Evolutionary conservation across 1,140 invertebrate species (phyloP), one percentile per base, ranked within the genome.

Genomic region (Carposina sasakii): DNA sequence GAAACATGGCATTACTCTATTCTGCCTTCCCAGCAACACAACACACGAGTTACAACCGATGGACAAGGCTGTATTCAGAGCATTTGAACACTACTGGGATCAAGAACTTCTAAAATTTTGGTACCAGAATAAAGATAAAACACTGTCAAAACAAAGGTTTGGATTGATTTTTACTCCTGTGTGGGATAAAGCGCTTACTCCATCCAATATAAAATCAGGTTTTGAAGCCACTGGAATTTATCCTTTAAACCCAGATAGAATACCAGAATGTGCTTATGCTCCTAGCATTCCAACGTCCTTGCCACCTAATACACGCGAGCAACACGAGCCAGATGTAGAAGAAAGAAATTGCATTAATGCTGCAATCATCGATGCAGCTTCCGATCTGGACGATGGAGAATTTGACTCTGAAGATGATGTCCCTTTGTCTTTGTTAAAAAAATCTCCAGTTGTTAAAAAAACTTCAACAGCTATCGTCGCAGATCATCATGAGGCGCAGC

Each of bases 211-310:
- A 5, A 34, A 34, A 34, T 8, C 31, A 10, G 31, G 31, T 8
- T 34, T 34, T 34, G 31, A 34, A 34, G 31, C 31, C 15, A 34
- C 31, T 9, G 31, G 31, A 5, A 34, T 34, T 10, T 34, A 34
- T 34, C 31, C 31, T 4, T 34, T 34, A 5, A 15, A 34, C 13
- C 31, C 31, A 34, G 13, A 6, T 10, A 34, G 13, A 34, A 34
- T 34, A 10, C 31, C 31, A 9, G 31, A 34, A 8, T 8, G 15
- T 5, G 31, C 31, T 6, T 34, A 34, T 15, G 31, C 31, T n/a
- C n/a, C n/a, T n/a, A n/a, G n/a, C n/a, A n/a, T n/a, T n/a, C n/a
- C n/a, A n/a, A n/a, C n/a, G n/a, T n/a, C n/a, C n/a, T n/a, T n/a
- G n/a, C n/a, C n/a, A n/a, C n/a, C n/a, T n/a, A n/a, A n/a, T n/a